Percentiles rank a stretch among this genome's conserved stretches.
Evolutionary conservation across 1,140 invertebrate genomes (phyloP).

Genomic region (Drosophila chauvacae): DNA sequence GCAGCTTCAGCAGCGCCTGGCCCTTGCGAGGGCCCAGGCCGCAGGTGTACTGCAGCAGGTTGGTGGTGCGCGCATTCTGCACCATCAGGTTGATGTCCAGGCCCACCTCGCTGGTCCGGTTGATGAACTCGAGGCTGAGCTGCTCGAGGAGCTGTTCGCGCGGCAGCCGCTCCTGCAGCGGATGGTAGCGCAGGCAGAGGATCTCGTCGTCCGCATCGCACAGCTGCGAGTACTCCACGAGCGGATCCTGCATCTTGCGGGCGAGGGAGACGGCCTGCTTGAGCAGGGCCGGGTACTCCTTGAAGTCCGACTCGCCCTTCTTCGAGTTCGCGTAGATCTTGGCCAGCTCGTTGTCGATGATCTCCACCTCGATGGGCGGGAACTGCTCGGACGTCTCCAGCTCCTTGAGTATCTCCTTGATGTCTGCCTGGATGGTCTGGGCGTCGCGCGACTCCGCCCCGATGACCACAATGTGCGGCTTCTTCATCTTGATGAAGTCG

Average conservation of each 20-base stretch:
- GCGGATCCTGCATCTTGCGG: slow-evolving; percentile 96
- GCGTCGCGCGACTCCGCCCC: slow-evolving; percentile 96
- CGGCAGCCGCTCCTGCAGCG: slow-evolving; percentile 93
- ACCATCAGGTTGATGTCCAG: slow-evolving; percentile 98
- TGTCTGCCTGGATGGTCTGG: slow-evolving; percentile 93
- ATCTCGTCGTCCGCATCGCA: slow-evolving; percentile 98
- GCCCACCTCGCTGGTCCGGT: slow-evolving; percentile 98
- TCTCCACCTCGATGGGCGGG: slow-evolving; percentile 94
- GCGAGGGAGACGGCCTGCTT: slow-evolving; percentile 97
- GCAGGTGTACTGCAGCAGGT: slow-evolving; percentile 98
- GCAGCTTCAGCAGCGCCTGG: slow-evolving; percentile 93
- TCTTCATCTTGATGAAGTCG: slow-evolving; percentile 95
- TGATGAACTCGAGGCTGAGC: slow-evolving; percentile 96
- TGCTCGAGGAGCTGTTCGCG: slow-evolving; percentile 95
- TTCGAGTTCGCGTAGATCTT: slow-evolving; percentile 96
- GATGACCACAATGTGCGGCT: slow-evolving; percentile 96
- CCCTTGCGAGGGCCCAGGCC: slow-evolving; percentile 98
- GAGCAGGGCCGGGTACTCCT: slow-evolving; percentile 95
- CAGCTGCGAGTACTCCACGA: slow-evolving; percentile 97
- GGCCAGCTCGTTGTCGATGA: slow-evolving; percentile 96
- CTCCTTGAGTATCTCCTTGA: slow-evolving; percentile 90
- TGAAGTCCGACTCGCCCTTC: slow-evolving; percentile 94
- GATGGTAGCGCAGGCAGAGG: slow-evolving; percentile 95
- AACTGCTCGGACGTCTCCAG: slow-evolving; percentile 95
- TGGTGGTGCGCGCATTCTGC: slow-evolving; percentile 93